Conservation (phyloP, 2,113 vertebrate genomes). For the Clarias batrachus region DNA sequence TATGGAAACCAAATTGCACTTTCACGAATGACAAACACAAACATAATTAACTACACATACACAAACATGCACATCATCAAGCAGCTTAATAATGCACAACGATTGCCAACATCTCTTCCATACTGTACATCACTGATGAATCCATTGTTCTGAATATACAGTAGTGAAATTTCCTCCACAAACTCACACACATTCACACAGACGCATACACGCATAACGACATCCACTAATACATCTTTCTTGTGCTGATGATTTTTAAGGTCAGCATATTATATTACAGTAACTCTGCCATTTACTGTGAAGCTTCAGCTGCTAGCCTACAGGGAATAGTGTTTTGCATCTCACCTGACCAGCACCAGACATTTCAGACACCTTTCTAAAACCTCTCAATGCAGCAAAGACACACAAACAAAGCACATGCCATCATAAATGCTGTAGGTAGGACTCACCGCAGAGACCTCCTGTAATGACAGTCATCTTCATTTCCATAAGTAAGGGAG, state of each 20-base stretch:
- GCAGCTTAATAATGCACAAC: neutral
- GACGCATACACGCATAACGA: slow-evolving; percentile 30
- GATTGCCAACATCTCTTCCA: neutral
- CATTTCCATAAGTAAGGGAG: slow-evolving; percentile 34
- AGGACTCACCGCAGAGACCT: slow-evolving; percentile 28
- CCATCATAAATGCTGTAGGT: slow-evolving; percentile 64
- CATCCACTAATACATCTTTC: slow-evolving; percentile 50
- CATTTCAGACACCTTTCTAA: slow-evolving; percentile 63
- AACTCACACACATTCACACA: neutral
- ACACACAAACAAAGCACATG: slow-evolving; percentile 60
- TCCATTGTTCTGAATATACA: neutral
- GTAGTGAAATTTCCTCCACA: neutral
- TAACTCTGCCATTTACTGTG: slow-evolving; percentile 58
- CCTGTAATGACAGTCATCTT: slow-evolving; percentile 35
- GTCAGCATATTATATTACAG: slow-evolving; percentile 51
- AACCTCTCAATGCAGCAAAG: slow-evolving; percentile 62
- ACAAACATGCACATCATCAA: slow-evolving; percentile 39
- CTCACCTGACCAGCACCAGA: slow-evolving; percentile 55
- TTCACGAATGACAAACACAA: slow-evolving; percentile 2
- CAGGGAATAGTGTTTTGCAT: slow-evolving; percentile 68
- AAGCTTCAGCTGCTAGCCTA: slow-evolving; percentile 63
- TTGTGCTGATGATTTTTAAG: slow-evolving; percentile 68
- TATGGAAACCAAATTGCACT: slow-evolving; percentile 9
- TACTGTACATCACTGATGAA: no score
- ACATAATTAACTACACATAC: slow-evolving; percentile 30